Base-by-base conservation (phyloP, 2,113 vertebrate genomes). In the Emberiza fucata region DNA sequence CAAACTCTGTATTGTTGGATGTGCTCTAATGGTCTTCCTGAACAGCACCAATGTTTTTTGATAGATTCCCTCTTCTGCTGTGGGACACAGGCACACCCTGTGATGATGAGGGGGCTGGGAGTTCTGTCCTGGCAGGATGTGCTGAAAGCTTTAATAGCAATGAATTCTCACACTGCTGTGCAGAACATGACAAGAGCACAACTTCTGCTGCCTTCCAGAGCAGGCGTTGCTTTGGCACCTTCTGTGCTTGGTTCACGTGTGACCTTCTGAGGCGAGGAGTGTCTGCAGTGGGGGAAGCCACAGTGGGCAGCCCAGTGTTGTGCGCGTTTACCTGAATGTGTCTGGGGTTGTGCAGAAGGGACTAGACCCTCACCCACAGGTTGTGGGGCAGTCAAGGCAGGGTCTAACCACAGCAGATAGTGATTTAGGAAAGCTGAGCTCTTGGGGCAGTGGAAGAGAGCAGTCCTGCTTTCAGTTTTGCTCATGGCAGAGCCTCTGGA, bases 101-200 rank as follows among this genome's bases (percentile, higher is more conserved):
- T 45, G 37, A 28, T 45, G 37, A 28, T 35, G 57, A 39, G n/a
- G 17, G 7, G 3, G 1, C 6, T 1, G 39, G 53, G 76, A 48
- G 16, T 86, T 31, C 24, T 0, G 3, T 42, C 90, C 73, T 2
- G 0, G 35, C 0, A 0, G 50, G 66, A 5, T 57, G 9, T 27
- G 20, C 66, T 81, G 71, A 83, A 44, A 72, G 33, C 35, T 70
- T 50, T 64, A 61, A 42, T 70, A 37, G 44, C 40, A 20, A 0
- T 76, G 72, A 69, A 16, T 76, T 87, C 57, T 91, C 18, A 37
- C 7, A 1, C 48, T 6, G 2, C 23, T 1, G 0, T 21, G 53
- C 0, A 0, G 61, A 80, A 13, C 14, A 0, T 53, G 48, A 37
- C 47, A 50, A 22, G n/a, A 65, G 29, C 1, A 0, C 48, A 44